phyloP scores from a whole-genome alignment of 2,113 vertebrate species.

The Mesitornis unicolor region DNA sequence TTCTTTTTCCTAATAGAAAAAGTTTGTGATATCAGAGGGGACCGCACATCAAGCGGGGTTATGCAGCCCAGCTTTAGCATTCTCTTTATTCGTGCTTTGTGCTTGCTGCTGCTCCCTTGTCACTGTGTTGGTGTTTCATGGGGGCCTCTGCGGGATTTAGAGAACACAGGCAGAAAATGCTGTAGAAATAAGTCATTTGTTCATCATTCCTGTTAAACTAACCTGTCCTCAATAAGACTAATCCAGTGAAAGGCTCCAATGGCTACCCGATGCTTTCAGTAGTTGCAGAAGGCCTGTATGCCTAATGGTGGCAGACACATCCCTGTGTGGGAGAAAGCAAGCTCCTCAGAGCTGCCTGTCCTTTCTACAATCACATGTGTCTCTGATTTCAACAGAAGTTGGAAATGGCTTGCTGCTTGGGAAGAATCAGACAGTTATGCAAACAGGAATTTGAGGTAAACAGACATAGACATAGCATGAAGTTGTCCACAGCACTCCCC shows the following conservation, averaged over 20 bases:
- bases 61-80: slow-evolving; percentile 46
- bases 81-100: slow-evolving; percentile 7
- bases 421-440: not conserved
- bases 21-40: slow-evolving; percentile 67
- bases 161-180: not conserved
- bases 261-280: rapidly evolving
- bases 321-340: not conserved
- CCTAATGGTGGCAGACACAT: not conserved
- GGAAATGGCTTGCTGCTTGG: rapidly evolving
- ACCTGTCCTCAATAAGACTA: not conserved
- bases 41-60: slow-evolving; percentile 56
- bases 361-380: not conserved
- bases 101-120: not conserved
- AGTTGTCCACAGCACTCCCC: not conserved
- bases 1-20: slow-evolving; percentile 68
- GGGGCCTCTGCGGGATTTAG: not conserved
- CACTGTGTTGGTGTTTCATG: not conserved
- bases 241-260: not conserved
- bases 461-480: rapidly evolving
- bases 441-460: not conserved
- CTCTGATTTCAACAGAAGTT: not conserved
- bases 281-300: rapidly evolving
- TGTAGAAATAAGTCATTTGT: not conserved
- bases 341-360: not conserved
- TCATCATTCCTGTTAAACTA: not conserved